Evolutionary conservation across 2,888 invertebrate genomes (phyloP).

Genomic region (Dyspetes luteomarginatus): DNA sequence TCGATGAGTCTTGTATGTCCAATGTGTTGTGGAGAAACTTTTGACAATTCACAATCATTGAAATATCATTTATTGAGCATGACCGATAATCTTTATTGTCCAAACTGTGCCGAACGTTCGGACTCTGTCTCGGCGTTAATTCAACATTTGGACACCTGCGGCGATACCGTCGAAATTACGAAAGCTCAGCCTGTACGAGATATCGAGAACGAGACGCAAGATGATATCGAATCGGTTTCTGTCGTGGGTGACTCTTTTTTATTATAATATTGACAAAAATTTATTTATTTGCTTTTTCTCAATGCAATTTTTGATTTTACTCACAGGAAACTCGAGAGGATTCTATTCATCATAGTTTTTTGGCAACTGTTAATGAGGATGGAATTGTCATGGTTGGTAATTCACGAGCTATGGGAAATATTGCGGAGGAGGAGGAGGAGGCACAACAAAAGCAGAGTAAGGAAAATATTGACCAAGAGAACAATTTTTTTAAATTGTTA

Average conservation of each 20-base stretch:
- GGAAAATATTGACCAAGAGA: too few species aligned
- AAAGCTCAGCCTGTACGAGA: conserved; percentile 6
- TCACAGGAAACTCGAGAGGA: conserved; percentile 59
- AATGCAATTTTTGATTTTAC: neutral
- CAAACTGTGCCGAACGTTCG: conserved; percentile 85
- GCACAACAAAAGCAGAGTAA: neutral
- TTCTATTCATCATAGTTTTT: conserved; percentile 70
- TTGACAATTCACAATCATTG: conserved; percentile 85
- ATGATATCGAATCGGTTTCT: conserved; percentile 56
- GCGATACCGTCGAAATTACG: conserved; percentile 63
- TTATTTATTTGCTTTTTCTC: neutral
- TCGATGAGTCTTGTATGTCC: conserved; percentile 85
- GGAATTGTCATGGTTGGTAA: conserved; percentile 79
- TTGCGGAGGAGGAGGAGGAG: conserved; percentile 77
- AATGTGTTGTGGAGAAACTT: conserved; percentile 87
- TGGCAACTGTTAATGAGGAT: conserved; percentile 76
- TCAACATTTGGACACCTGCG: conserved; percentile 85
- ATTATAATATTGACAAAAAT: neutral
- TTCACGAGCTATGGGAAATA: conserved; percentile 74
- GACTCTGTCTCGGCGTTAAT: conserved; percentile 85
- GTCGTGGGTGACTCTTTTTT: conserved; percentile 28
- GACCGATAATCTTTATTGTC: conserved; percentile 86
- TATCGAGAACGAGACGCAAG: conserved; percentile 34
- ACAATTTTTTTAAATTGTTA: too few species aligned
- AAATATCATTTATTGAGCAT: conserved; percentile 85